These are phyloP conservation scores for Hoplostethus atlanticus DNA, from an alignment of 2,797 vertebrate genomes.

Conservation along the genomic window DNA sequence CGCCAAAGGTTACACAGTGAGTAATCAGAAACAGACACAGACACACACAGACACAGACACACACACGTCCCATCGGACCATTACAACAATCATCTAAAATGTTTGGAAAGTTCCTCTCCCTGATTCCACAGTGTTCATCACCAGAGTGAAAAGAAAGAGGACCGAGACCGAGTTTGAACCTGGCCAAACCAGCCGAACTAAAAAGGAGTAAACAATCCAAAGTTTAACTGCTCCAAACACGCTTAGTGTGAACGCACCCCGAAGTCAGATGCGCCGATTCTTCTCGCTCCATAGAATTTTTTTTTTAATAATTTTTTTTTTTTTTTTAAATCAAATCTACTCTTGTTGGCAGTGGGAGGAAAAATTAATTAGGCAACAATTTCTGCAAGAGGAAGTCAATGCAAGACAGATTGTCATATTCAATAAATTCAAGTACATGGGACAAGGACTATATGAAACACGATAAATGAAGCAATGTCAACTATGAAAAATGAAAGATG, in stretches of 20 bases:
- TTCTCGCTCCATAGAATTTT: neutral
- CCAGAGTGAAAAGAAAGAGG: too few species aligned
- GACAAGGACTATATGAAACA: neutral
- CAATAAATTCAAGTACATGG: neutral
- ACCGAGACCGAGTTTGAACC: too few species aligned
- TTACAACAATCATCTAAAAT: slow-evolving; percentile 3
- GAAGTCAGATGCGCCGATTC: too few species aligned
- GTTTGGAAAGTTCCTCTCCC: neutral
- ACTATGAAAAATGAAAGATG: too few species aligned
- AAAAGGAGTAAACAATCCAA: too few species aligned
- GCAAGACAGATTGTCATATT: neutral
- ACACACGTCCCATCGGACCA: neutral
- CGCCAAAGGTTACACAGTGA: slow-evolving; percentile 12
- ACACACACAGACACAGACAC: neutral
- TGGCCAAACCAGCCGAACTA: too few species aligned
- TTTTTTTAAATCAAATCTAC: too few species aligned
- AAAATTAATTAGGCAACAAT: neutral
- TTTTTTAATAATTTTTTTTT: neutral
- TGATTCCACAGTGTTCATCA: neutral
- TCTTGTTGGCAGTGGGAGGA: neutral
- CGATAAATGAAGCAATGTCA: slow-evolving; percentile 15
- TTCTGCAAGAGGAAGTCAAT: neutral
- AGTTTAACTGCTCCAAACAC: too few species aligned
- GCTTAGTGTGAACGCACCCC: too few species aligned
- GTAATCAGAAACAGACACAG: neutral